Evolutionary conservation across 1,140 invertebrate genomes (phyloP).

Genomic region (Panagrolaimus sp.): DNA sequence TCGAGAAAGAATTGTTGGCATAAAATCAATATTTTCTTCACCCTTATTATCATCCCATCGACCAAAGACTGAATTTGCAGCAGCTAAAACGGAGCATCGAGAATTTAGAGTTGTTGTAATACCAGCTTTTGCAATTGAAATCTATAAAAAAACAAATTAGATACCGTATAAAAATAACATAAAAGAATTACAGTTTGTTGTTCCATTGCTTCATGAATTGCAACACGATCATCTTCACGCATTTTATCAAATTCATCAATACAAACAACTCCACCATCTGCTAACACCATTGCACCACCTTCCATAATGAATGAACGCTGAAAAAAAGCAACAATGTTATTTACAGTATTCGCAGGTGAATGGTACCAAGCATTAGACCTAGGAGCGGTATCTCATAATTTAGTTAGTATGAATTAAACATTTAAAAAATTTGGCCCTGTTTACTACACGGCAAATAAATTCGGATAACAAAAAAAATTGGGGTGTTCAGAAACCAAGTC

Average conservation of each 20-base stretch:
- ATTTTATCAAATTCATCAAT: conserved; percentile 99
- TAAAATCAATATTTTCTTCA: conserved; percentile 98
- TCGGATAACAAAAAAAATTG: too few species aligned
- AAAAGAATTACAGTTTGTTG: conserved; percentile 73
- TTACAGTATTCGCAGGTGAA: background rate
- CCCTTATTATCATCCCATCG: conserved; percentile 97
- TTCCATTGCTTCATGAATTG: conserved; percentile 99
- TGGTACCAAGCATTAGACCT: background rate
- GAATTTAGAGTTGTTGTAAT: conserved; percentile 98
- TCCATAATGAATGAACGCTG: conserved; percentile 97
- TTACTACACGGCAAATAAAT: too few species aligned
- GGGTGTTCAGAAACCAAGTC: too few species aligned
- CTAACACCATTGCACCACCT: conserved; percentile 98
- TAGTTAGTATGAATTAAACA: too few species aligned
- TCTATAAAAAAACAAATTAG: conserved; percentile 59
- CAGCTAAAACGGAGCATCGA: conserved; percentile 91
- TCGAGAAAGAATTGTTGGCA: conserved; percentile 98
- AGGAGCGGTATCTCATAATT: too few species aligned
- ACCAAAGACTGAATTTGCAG: conserved; percentile 95
- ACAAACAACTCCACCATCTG: conserved; percentile 96
- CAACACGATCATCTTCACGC: conserved; percentile 96
- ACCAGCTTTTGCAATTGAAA: conserved; percentile 97
- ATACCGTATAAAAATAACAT: background rate
- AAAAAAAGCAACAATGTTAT: conserved; percentile 27
- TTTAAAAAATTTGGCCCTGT: too few species aligned